phyloP scores from a whole-genome alignment of 2,888 invertebrate species.

The Lithophane ornitopus region DNA sequence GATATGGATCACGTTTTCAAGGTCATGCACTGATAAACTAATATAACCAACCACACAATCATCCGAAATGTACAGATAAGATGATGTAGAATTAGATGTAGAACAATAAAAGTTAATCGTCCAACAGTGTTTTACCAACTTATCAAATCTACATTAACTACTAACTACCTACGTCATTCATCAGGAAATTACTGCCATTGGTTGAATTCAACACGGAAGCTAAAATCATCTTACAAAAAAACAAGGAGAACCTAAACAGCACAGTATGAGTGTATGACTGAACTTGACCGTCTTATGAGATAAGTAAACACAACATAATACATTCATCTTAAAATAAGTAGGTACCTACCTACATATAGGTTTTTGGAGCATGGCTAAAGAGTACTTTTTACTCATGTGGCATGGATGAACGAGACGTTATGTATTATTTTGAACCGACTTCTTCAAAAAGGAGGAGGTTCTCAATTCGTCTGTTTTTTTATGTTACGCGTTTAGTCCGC shows the following conservation, averaged over 20 bases:
- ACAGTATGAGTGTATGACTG: background rate
- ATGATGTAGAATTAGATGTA: constrained; percentile 5
- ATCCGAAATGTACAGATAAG: constrained; percentile 4
- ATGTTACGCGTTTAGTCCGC: no score
- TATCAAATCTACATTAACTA: background rate
- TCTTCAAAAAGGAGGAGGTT: no score
- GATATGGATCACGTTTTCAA: constrained; percentile 3
- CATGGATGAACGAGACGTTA: constrained; percentile 4
- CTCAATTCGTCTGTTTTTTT: no score
- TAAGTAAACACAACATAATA: background rate
- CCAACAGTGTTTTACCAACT: background rate
- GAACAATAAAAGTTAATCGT: constrained; percentile 4
- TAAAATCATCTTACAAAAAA: background rate
- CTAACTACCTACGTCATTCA: constrained; percentile 40
- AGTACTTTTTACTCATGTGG: no score
- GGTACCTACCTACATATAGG: no score
- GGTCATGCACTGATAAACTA: constrained; percentile 29
- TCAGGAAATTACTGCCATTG: constrained; percentile 22
- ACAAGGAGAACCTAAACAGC: background rate
- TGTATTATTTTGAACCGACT: no score
- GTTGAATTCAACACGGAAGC: constrained; percentile 31
- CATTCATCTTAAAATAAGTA: background rate
- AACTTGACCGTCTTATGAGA: no score
- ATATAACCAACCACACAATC: constrained; percentile 32
- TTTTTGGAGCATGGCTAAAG: background rate